phyloP scores from a whole-genome alignment of 2,888 invertebrate genomes.

The Allophyes oxyacanthae region DNA sequence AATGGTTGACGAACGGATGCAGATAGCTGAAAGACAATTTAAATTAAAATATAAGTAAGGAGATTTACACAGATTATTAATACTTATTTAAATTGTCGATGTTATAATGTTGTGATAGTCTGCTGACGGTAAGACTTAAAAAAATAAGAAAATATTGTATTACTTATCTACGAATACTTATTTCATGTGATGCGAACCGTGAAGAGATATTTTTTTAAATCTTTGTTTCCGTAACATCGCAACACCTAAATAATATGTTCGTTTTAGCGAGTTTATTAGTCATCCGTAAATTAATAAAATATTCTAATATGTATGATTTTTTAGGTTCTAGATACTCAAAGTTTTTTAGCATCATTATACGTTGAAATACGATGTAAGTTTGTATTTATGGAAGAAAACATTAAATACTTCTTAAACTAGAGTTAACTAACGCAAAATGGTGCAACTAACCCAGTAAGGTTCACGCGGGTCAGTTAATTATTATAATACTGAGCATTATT shows the following conservation, averaged over 20 bases:
- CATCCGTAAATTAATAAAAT: neutral
- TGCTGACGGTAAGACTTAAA: no score
- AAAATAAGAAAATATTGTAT: no score
- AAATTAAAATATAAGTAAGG: no score
- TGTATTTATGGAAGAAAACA: neutral
- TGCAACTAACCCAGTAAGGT: slow-evolving; percentile 55
- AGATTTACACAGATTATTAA: no score
- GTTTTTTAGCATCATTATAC: no score
- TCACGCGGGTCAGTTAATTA: slow-evolving; percentile 73
- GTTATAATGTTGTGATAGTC: no score
- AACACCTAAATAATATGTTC: neutral
- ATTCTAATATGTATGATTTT: no score
- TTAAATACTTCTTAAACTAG: slow-evolving; percentile 11
- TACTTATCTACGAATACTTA: neutral
- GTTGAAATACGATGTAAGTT: no score
- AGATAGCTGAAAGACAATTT: no score
- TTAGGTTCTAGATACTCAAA: no score
- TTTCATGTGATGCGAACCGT: neutral
- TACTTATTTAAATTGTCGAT: no score
- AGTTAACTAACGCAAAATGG: slow-evolving; percentile 24
- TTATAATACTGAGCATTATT: slow-evolving; percentile 70
- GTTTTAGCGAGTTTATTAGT: neutral
- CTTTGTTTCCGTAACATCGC: neutral
- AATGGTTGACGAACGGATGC: no score
- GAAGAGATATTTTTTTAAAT: neutral